These are phyloP conservation scores for rabbit (Oryctolagus cuniculus) DNA, from an alignment of 2,113 vertebrate genomes.

Conservation along the genomic window DNA sequence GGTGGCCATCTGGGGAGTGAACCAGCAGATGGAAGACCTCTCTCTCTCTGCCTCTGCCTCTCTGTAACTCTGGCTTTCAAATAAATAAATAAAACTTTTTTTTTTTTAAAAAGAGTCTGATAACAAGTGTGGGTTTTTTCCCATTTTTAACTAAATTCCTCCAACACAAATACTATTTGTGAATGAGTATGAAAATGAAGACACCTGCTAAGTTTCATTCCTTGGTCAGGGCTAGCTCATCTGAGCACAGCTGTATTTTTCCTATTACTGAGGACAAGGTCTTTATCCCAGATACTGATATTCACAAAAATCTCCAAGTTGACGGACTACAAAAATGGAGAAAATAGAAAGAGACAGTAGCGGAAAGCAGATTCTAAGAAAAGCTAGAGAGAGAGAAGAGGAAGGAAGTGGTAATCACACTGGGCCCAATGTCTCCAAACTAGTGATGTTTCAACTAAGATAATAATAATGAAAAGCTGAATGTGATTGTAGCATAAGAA, in stretches of 20 bases:
- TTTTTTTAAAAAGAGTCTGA: neutral
- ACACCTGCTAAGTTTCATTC: neutral
- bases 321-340: conserved; percentile 15
- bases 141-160: conserved; percentile 1
- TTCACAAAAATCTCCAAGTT: neutral
- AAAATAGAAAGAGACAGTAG: conserved; percentile 1
- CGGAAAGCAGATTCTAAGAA: conserved; percentile 63
- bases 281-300: neutral
- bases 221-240: neutral
- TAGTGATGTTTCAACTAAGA: neutral
- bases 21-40: too few relatives aligned
- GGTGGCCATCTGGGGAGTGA: too few relatives aligned
- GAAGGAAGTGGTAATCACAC: conserved; percentile 62
- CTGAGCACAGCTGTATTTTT: neutral
- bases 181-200: neutral
- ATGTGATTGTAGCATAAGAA: neutral
- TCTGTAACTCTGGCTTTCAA: too few relatives aligned
- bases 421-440: neutral
- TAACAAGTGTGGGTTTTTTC: too few relatives aligned
- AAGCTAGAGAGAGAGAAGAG: conserved; percentile 55
- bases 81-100: neutral
- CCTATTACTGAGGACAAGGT: neutral
- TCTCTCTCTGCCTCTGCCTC: too few relatives aligned
- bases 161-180: neutral
- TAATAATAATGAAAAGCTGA: neutral